phyloP scores from a whole-genome alignment of 2,797 vertebrate species.

The Coregonus sp. region DNA sequence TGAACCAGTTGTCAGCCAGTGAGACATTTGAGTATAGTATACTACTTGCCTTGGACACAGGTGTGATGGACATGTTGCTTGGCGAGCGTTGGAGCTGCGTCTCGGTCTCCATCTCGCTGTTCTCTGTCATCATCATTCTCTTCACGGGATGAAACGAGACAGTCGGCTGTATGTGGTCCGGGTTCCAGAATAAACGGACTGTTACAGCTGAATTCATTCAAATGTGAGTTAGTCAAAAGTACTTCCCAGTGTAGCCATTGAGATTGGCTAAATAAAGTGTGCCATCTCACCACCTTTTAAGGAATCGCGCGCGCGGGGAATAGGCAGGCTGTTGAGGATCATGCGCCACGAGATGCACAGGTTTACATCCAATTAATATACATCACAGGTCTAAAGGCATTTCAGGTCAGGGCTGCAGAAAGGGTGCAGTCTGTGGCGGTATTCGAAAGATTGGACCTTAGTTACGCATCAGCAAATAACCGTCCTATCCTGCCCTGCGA shows the following conservation, averaged over 20 bases:
- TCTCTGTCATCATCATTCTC: conserved; percentile 80
- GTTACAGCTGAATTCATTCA: conserved; percentile 33
- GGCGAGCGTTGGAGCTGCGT: conserved; percentile 79
- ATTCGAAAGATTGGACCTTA: conserved; percentile 7
- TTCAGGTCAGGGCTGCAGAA: conserved; percentile 16
- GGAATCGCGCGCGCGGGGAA: conserved; percentile 45
- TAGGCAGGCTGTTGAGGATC: not conserved
- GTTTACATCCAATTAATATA: conserved; percentile 7
- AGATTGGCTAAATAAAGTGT: conserved; percentile 18
- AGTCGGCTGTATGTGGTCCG: conserved; percentile 6
- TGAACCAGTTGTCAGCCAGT: not conserved
- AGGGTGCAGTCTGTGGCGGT: not conserved
- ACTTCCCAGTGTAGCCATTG: conserved; percentile 19
- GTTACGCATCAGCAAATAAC: conserved; percentile 42
- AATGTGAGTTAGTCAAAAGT: conserved; percentile 8
- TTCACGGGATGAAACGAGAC: not conserved
- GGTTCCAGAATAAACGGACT: not conserved
- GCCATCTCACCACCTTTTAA: conserved; percentile 40
- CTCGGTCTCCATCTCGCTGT: conserved; percentile 84
- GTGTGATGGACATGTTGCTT: conserved; percentile 78
- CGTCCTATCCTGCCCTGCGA: not conserved
- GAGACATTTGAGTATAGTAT: not conserved
- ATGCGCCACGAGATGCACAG: not conserved
- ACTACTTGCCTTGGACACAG: conserved; percentile 83
- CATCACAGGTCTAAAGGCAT: conserved; percentile 13